phyloP scores from a whole-genome alignment of 1,140 invertebrate genomes.

The Conus ventricosus region DNA sequence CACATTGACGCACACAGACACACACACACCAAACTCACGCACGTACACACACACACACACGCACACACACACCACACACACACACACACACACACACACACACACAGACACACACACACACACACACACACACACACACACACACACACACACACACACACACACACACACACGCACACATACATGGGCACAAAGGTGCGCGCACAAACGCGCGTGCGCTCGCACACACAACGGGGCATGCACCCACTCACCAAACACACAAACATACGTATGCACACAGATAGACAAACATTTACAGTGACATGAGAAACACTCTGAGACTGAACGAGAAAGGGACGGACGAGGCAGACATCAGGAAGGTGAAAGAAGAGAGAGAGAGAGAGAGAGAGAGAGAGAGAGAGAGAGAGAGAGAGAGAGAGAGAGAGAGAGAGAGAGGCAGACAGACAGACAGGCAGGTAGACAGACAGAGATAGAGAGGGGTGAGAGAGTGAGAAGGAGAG shows the following conservation, averaged over 20 bases:
- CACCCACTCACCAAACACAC: no score
- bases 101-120: background rate
- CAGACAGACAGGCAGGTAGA: no score
- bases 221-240: no score
- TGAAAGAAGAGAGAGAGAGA: background rate
- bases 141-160: conserved; percentile 4
- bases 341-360: background rate
- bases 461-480: no score
- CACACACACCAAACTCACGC: no score
- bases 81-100: background rate
- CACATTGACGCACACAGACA: no score
- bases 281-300: background rate
- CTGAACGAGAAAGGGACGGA: no score
- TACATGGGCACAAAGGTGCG: background rate
- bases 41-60: background rate
- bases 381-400: no score
- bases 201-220: background rate
- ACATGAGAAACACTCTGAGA: no score
- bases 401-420: background rate
- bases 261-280: background rate
- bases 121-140: background rate
- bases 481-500: no score
- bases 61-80: background rate
- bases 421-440: no score
- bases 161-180: background rate